Percentiles rank a stretch among this genome's conserved stretches.
Evolutionary conservation across 2,797 vertebrate genomes (phyloP).

Genomic region (Anguilla pacifica): DNA sequence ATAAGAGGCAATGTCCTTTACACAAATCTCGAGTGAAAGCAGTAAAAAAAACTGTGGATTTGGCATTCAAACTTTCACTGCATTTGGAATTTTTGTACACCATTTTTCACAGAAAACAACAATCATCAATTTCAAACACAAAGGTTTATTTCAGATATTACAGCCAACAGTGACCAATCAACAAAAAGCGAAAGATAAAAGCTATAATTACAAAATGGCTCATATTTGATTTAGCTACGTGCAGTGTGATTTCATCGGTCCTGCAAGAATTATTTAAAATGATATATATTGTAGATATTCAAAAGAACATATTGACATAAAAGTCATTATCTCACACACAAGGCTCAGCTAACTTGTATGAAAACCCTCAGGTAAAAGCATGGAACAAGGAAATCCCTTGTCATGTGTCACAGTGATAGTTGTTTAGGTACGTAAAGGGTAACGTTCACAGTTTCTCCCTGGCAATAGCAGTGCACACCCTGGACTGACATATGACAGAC

Average conservation of each 20-base stretch:
- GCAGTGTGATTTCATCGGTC: background rate
- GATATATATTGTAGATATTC: slow-evolving; percentile 3
- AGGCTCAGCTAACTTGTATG: slow-evolving; percentile 17
- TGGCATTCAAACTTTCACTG: background rate
- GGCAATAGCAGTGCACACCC: background rate
- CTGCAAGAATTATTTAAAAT: background rate
- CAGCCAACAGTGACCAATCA: slow-evolving; percentile 47
- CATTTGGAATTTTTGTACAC: background rate
- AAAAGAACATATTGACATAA: slow-evolving; percentile 21
- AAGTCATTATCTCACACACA: background rate
- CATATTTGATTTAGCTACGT: slow-evolving; percentile 1
- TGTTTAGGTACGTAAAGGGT: slow-evolving; percentile 8
- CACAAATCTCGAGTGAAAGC: background rate
- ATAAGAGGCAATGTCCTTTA: background rate
- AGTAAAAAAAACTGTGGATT: background rate
- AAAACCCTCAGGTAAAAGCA: slow-evolving; percentile 14
- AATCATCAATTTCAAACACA: slow-evolving; percentile 43
- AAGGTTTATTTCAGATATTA: slow-evolving; percentile 65
- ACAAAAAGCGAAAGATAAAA: slow-evolving; percentile 34
- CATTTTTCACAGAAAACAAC: slow-evolving; percentile 21
- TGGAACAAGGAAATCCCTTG: slow-evolving; percentile 14
- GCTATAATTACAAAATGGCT: slow-evolving; percentile 18
- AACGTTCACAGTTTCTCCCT: background rate
- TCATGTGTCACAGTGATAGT: slow-evolving; percentile 33
- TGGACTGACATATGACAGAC: background rate